These are phyloP conservation scores for Patella depressa DNA, from an alignment of 2,888 invertebrate species.

Conservation along the genomic window DNA sequence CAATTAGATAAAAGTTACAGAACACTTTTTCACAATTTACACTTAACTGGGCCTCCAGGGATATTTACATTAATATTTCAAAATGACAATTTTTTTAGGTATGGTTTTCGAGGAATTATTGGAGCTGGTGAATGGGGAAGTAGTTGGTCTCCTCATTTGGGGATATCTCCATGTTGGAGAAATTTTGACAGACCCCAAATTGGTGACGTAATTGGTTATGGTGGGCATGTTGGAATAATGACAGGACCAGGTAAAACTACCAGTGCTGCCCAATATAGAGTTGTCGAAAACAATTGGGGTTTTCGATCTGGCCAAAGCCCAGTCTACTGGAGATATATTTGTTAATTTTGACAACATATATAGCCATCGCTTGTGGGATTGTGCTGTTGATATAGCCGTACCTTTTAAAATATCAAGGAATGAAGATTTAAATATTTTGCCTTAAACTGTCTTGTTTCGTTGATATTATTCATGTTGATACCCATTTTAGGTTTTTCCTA, in stretches of 20 bases:
- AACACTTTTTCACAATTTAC: no score
- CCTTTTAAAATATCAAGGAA: no score
- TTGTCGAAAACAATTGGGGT: slow-evolving; percentile 29
- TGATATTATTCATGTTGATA: no score
- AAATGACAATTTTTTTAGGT: no score
- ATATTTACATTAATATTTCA: no score
- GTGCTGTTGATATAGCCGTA: no score
- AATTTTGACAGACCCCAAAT: background rate
- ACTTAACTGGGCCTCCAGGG: no score
- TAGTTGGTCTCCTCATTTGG: slow-evolving; percentile 16
- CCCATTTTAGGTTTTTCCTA: no score
- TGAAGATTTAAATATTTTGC: no score
- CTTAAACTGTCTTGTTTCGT: no score
- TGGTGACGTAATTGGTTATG: slow-evolving; percentile 28
- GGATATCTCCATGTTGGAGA: slow-evolving; percentile 9
- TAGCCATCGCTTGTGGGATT: no score
- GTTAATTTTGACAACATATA: background rate
- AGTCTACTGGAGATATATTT: slow-evolving; percentile 6
- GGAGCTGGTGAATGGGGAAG: slow-evolving; percentile 33
- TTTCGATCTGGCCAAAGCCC: slow-evolving; percentile 9
- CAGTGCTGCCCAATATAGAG: slow-evolving; percentile 18
- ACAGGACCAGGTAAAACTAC: slow-evolving; percentile 18
- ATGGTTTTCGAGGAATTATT: slow-evolving; percentile 18
- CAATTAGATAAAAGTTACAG: no score
- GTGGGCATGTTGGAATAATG: slow-evolving; percentile 30